A percentile compares a stretch with the other conserved stretches of the same genome.
Evolutionary conservation across 2,888 invertebrate species (phyloP).

Genomic region (Drosophila cracens): DNA sequence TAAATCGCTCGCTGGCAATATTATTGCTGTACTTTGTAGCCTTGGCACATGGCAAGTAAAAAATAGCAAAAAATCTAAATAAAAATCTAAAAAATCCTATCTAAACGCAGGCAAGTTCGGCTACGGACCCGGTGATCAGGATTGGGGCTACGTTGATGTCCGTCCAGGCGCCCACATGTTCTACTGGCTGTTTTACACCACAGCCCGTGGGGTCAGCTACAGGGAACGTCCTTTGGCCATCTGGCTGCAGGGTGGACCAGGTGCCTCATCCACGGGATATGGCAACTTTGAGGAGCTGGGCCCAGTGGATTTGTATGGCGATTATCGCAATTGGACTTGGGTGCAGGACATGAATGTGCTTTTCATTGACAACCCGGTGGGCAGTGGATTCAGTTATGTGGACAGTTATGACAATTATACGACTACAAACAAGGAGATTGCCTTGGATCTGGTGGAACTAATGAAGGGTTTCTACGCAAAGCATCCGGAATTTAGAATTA

Average conservation of each 20-base stretch:
- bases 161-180: conserved; percentile 92
- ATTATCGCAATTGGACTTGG: conserved; percentile 90
- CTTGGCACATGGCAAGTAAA: conserved; percentile 35
- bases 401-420: conserved; percentile 86
- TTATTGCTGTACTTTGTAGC: conserved; percentile 44
- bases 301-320: conserved; percentile 88
- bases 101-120: conserved; percentile 70
- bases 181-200: conserved; percentile 94
- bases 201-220: conserved; percentile 87
- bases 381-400: conserved; percentile 93
- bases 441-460: conserved; percentile 90
- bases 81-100: background rate
- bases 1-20: conserved; percentile 25
- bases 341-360: conserved; percentile 92
- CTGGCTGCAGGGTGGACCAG: conserved; percentile 96
- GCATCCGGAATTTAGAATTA: conserved; percentile 89
- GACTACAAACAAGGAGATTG: conserved; percentile 88
- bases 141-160: conserved; percentile 91
- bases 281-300: conserved; percentile 95
- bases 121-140: conserved; percentile 89
- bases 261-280: conserved; percentile 90
- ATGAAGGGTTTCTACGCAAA: conserved; percentile 89
- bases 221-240: conserved; percentile 90
- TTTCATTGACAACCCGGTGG: conserved; percentile 96
- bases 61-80: background rate